Evolutionary conservation across 2,113 vertebrate species (phyloP), one percentile per base, ranked within the genome.

Genomic region (Suncus etruscus): DNA sequence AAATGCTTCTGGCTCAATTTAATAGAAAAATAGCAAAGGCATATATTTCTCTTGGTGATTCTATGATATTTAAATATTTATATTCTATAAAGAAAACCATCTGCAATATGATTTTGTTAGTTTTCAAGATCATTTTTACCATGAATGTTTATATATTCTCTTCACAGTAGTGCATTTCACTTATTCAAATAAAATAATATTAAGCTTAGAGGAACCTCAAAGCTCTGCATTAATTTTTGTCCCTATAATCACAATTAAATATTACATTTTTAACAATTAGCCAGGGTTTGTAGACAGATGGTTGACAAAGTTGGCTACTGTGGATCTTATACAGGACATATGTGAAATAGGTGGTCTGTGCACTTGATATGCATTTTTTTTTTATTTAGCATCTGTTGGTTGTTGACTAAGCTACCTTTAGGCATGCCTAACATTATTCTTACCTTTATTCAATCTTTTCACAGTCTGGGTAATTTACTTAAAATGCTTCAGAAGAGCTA

Each of bases 341-440:
- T 61, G 4, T 86, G 8, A 7, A 73, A 68, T 68, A 47, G 11
- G 32, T 91, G 32, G 85, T 39, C 86, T 89, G 86, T 89, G 91
- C 8, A 54, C 18, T 31, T 70, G 18, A 65, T 18, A 78, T 92
- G 5, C 22, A 77, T 69, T 82, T 96, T 96, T 39, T 39, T 39
- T 39, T 93, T 32, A 14, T 25, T 47, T 76, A 93, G 22, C 48
- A 94, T 10, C 63, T 94, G 72, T 32, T 91, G 14, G 51, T 75
- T 95, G 24, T 1, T 92, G 88, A 87, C 18, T 82, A 29, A 95
- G 29, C 7, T 83, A 82, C 45, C 29, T 48, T 0, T 78, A 14
- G 27, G n/a, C 69, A 0, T 32, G 79, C 2, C 3, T 83, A 6
- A 80, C 50, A 27, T 2, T 84, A 14, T 81, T 87, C 8, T 63